phyloP scores from a whole-genome alignment of 2,888 invertebrate genomes.

The Eupeodes latifasciatus region DNA sequence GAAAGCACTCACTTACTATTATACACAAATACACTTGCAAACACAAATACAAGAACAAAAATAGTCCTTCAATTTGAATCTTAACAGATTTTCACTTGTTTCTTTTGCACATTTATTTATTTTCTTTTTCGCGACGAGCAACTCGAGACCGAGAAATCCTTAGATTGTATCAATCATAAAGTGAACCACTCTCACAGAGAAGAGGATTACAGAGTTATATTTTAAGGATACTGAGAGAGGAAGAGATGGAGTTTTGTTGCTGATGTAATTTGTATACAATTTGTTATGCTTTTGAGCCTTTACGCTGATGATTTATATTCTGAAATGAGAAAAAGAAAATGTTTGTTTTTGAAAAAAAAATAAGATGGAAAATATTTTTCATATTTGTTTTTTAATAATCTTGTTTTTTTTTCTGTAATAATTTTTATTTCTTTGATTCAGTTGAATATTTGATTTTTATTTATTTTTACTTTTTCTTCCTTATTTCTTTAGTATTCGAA shows the following conservation, averaged over 20 bases:
- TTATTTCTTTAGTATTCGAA: conserved; percentile 6
- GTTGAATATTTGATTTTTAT: conserved; percentile 35
- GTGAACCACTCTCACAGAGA: not conserved
- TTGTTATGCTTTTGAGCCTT: conserved; percentile 63
- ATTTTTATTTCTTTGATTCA: conserved; percentile 39
- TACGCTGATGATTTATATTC: conserved; percentile 66
- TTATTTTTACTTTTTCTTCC: conserved; percentile 7
- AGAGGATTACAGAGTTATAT: conserved; percentile 6
- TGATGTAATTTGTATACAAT: conserved; percentile 64
- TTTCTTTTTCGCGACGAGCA: not conserved
- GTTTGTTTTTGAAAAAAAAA: conserved; percentile 41
- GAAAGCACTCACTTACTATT: not conserved
- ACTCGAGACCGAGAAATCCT: not conserved
- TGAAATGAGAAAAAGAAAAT: conserved; percentile 58
- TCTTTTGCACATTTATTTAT: conserved; percentile 22
- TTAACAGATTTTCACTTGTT: conserved; percentile 55
- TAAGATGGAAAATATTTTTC: conserved; percentile 27
- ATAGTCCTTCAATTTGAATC: conserved; percentile 45
- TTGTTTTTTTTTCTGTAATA: conserved; percentile 17
- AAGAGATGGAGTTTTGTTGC: not conserved
- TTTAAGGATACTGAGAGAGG: not conserved
- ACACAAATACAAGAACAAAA: conserved; percentile 9
- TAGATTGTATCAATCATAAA: conserved; percentile 61
- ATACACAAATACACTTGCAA: not conserved
- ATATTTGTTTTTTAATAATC: conserved; percentile 11